Conservation (phyloP, 2,797 vertebrate species). For the Chrosomus eos region DNA sequence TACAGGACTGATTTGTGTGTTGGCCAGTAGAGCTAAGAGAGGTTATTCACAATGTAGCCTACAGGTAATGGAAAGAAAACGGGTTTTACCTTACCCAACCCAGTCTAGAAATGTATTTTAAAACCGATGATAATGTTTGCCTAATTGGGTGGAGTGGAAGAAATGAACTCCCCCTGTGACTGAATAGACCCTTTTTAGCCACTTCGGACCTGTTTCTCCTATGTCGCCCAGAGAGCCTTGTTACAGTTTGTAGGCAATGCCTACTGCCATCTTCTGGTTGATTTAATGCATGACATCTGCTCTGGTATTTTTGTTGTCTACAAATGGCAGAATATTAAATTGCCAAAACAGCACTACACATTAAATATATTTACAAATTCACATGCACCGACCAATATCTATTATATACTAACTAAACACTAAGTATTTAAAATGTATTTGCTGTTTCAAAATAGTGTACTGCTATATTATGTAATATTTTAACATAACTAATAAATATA, state of each 20-base stretch:
- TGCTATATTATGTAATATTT: background rate
- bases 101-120: slow-evolving; percentile 63
- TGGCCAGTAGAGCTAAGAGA: slow-evolving; percentile 8
- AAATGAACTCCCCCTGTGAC: slow-evolving; percentile 19
- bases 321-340: background rate
- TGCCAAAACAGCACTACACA: background rate
- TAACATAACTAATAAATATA: background rate
- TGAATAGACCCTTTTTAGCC: slow-evolving; percentile 61
- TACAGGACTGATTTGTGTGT: slow-evolving; percentile 51
- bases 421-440: background rate
- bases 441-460: background rate
- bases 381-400: background rate
- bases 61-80: slow-evolving; percentile 55
- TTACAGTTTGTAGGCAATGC: background rate
- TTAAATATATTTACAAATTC: background rate
- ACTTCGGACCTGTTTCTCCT: slow-evolving; percentile 56
- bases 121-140: slow-evolving; percentile 69
- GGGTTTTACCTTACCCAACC: slow-evolving; percentile 56
- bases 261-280: slow-evolving; percentile 56
- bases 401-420: background rate
- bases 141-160: slow-evolving; percentile 59
- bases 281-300: slow-evolving; percentile 23
- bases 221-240: slow-evolving; percentile 61
- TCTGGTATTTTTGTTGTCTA: background rate
- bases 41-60: slow-evolving; percentile 36